A percentile compares a stretch with the other conserved stretches of the same genome.
These are phyloP conservation scores for Channallabes apus DNA, from an alignment of 2,797 vertebrate species.

Conservation along the genomic window DNA sequence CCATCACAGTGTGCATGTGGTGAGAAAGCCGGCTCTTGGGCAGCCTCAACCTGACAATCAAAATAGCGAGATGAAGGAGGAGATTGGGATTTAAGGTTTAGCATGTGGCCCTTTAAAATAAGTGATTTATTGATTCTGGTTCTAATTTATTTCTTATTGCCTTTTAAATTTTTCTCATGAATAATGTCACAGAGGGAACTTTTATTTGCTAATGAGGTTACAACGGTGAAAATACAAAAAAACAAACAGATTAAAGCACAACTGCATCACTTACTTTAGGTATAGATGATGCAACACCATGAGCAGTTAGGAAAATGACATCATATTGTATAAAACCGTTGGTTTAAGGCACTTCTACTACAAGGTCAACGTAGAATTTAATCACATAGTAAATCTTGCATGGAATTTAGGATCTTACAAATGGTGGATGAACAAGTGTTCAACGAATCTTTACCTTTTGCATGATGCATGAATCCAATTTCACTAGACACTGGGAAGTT, in stretches of 20 bases:
- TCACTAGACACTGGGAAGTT: background rate
- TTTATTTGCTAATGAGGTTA: background rate
- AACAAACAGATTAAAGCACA: background rate
- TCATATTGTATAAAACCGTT: background rate
- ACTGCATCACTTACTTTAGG: background rate
- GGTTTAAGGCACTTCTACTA: no score
- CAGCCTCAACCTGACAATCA: conserved; percentile 21
- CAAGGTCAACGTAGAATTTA: no score
- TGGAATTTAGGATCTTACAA: no score
- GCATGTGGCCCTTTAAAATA: background rate
- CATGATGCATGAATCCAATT: background rate
- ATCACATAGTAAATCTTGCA: background rate
- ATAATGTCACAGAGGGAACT: no score
- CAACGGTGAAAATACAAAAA: background rate
- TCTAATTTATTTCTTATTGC: background rate
- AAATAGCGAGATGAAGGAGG: conserved; percentile 11
- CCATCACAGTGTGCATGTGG: background rate
- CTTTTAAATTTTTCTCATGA: background rate
- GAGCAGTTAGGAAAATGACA: background rate
- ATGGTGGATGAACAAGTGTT: no score
- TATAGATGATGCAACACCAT: background rate
- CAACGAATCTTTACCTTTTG: background rate
- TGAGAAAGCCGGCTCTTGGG: conserved; percentile 4
- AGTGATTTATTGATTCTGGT: background rate
- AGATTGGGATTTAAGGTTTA: conserved; percentile 35